Conservation (phyloP, 2,797 vertebrate species). For the Melanogrammus aeglefinus region DNA sequence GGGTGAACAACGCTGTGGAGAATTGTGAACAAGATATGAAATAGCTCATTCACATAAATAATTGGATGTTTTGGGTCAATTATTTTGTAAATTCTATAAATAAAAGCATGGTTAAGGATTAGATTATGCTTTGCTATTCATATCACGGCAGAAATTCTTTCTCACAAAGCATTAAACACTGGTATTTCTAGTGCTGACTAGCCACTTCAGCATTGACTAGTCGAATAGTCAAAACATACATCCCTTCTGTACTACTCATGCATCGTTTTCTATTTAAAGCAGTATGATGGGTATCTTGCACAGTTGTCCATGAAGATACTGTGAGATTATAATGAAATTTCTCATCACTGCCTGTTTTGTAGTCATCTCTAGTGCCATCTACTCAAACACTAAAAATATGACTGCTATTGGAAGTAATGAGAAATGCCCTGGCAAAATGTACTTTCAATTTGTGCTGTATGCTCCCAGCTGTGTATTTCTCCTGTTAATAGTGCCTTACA, state of each 20-base stretch:
- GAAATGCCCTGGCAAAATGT: slow-evolving; percentile 31
- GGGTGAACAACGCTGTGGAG: too few species aligned
- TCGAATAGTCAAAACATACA: too few species aligned
- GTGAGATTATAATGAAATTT: not conserved
- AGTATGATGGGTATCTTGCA: not conserved
- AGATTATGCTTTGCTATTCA: too few species aligned
- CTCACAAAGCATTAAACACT: too few species aligned
- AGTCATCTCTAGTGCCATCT: not conserved
- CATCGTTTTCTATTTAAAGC: not conserved
- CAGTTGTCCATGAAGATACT: not conserved
- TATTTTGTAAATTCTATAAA: too few species aligned
- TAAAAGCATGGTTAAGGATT: too few species aligned
- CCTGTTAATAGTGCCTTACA: not conserved
- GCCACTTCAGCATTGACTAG: too few species aligned
- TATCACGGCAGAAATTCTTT: too few species aligned
- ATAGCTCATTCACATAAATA: too few species aligned
- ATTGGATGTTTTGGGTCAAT: too few species aligned
- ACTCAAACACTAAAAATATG: slow-evolving; percentile 2
- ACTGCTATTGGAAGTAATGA: slow-evolving; percentile 20
- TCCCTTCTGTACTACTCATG: not conserved
- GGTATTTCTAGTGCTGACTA: too few species aligned
- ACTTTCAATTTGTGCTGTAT: slow-evolving; percentile 21
- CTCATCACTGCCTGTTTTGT: slow-evolving; percentile 11
- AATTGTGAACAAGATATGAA: too few species aligned
- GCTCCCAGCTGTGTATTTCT: slow-evolving; percentile 8